phyloP scores from a whole-genome alignment of 2,113 vertebrate genomes.

The Psophia crepitans region DNA sequence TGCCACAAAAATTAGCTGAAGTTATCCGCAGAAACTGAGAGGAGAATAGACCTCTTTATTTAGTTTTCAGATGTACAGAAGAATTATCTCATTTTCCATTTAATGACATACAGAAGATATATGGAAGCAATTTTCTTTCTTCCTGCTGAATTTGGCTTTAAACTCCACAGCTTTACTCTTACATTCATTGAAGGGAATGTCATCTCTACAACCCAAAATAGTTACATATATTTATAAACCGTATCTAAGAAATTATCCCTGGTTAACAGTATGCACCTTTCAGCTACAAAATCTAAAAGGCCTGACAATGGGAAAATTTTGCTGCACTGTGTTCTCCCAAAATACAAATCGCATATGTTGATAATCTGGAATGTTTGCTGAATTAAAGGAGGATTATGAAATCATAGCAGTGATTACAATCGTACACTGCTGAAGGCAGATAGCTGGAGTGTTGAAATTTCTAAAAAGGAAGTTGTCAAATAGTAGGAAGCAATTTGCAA shows the following conservation, averaged over 20 bases:
- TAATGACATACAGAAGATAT: constrained; percentile 63
- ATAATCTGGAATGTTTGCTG: constrained; percentile 46
- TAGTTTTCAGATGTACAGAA: constrained; percentile 33
- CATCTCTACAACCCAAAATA: constrained; percentile 22
- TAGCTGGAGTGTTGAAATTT: constrained; percentile 50
- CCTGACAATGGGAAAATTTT: neutral
- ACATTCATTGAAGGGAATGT: constrained; percentile 23
- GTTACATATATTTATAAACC: constrained; percentile 27
- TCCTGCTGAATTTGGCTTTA: constrained; percentile 62
- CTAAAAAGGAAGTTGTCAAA: constrained; percentile 58
- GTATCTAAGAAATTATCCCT: constrained; percentile 5
- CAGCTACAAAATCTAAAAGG: neutral
- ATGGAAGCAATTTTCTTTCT: constrained; percentile 66
- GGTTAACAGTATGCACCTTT: neutral
- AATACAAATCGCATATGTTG: neutral
- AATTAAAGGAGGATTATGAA: constrained; percentile 53
- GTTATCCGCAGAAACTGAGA: constrained; percentile 1
- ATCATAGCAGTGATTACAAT: constrained; percentile 49
- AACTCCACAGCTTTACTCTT: constrained; percentile 30
- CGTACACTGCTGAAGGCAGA: constrained; percentile 40
- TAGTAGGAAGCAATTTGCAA: constrained; percentile 54
- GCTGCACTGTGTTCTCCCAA: neutral
- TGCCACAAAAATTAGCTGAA: constrained; percentile 49
- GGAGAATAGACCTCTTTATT: constrained; percentile 41
- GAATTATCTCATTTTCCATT: constrained; percentile 67